Conservation (phyloP, 1,140 invertebrate genomes). For the Globodera ellingtonae region DNA sequence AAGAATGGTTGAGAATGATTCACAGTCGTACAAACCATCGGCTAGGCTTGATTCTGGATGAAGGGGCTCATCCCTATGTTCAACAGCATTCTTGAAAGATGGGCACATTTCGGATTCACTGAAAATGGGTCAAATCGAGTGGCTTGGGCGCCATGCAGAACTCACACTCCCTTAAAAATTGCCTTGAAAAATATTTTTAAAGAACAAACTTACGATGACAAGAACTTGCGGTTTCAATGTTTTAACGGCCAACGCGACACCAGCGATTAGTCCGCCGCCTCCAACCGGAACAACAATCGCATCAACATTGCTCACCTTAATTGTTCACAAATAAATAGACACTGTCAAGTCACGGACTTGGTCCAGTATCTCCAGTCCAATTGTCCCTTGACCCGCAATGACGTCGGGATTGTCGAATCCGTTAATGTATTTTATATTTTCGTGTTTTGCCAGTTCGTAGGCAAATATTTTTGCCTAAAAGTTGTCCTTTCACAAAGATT, state of each 20-base stretch:
- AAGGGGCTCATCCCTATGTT: constrained; percentile 70
- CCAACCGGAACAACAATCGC: constrained; percentile 78
- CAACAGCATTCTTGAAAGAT: constrained; percentile 78
- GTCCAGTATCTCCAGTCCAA: constrained; percentile 86
- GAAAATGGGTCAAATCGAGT: background rate
- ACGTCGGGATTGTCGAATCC: constrained; percentile 84
- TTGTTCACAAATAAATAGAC: background rate
- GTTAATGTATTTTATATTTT: constrained; percentile 79
- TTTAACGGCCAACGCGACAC: constrained; percentile 83
- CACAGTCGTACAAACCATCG: constrained; percentile 73
- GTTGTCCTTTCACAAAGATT: background rate
- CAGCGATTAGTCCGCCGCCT: constrained; percentile 84
- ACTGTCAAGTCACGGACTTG: constrained; percentile 67
- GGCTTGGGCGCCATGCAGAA: background rate
- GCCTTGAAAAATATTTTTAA: background rate
- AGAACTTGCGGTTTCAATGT: constrained; percentile 77
- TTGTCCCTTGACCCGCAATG: constrained; percentile 87
- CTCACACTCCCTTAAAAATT: constrained; percentile 72
- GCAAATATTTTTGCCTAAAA: constrained; percentile 76
- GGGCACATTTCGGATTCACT: constrained; percentile 82
- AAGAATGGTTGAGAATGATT: background rate
- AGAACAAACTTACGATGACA: constrained; percentile 68
- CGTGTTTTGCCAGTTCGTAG: constrained; percentile 75
- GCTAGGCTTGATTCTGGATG: constrained; percentile 76
- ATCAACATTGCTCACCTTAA: constrained; percentile 66